Evolutionary conservation across 2,113 vertebrate genomes (phyloP).

Genomic region (Monopterus albus): DNA sequence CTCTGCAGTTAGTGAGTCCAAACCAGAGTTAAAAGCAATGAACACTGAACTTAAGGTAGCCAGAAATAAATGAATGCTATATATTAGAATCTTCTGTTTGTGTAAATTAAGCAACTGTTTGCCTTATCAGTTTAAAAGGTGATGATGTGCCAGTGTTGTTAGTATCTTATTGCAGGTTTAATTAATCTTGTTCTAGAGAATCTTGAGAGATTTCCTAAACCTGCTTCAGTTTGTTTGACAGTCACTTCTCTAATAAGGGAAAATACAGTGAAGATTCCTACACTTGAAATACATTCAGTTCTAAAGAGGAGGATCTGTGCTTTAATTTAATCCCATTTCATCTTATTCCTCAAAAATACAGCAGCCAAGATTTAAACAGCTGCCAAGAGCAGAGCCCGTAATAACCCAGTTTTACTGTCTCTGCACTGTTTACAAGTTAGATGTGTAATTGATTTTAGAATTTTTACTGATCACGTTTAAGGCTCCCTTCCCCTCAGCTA

Average conservation of each 20-base stretch:
- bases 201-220: too few species aligned
- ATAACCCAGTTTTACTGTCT: conserved; percentile 44
- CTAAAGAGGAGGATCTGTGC: conserved; percentile 24
- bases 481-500: conserved; percentile 9
- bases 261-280: not conserved
- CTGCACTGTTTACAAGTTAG: conserved; percentile 43
- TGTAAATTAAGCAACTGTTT: conserved; percentile 11
- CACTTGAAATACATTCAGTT: not conserved
- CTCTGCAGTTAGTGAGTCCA: not conserved
- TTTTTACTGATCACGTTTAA: conserved; percentile 54
- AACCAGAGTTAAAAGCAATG: not conserved
- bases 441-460: conserved; percentile 61
- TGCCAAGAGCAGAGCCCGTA: conserved; percentile 36
- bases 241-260: not conserved
- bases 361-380: conserved; percentile 21
- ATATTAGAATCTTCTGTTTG: not conserved
- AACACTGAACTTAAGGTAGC: conserved; percentile 1
- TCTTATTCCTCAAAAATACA: conserved; percentile 44
- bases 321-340: conserved; percentile 47
- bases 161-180: not conserved
- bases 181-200: not conserved
- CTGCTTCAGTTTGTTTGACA: conserved; percentile 1
- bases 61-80: conserved; percentile 3
- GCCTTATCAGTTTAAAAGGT: not conserved
- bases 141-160: not conserved